Base-by-base conservation (phyloP, 1,140 invertebrate genomes). In the Alviniconcha marisindica region DNA sequence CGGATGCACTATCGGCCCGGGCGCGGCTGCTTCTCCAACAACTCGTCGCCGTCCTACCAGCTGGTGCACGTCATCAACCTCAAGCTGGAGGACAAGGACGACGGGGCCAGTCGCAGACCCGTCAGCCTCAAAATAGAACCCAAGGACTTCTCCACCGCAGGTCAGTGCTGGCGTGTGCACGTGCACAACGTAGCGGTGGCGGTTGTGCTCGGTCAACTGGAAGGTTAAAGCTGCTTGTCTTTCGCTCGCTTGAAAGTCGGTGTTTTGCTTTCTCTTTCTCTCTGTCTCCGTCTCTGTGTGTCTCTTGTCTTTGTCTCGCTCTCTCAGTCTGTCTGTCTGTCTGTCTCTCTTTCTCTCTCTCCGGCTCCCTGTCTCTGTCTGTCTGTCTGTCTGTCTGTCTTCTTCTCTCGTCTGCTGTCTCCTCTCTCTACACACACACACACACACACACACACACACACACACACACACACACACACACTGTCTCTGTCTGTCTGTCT, bases 11-110 rank as follows among this genome's bases (percentile, higher is more conserved):
- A 83, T 21, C 83, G 74, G 18, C 48, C 74, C 24, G 86, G 88
- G 18, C 54, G 42, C 31, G 86, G 86, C 15, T 89, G 88, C 78
- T 63, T 69, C 33, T 86, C 81, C 33, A 89, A 87, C 60, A 54
- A 48, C 28, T 86, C 85, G 1, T 85, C 85, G 10, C 36, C 69
- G 18, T 77, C 63, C 2, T 81, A 84, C 21, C 84, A 86, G 51
- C 82, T 85, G 63, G 88, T 89, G 21, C 88, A 89, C 76, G 82
- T 86, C 40, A 87, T 89, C 51, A 85, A 81, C 33, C 76, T 89
- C 63, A 85, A 56, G 80, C 83, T 80, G 51, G 54, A 40, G 66
- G 84, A 71, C 80, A 78, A 69, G 56, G 76, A 44, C 82, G 60
- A 24, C 79, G 82, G 18, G 80, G 83, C 73, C 80, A 84, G 15